Percentiles rank a stretch among this genome's conserved stretches.
Evolutionary conservation across 2,797 vertebrate species (phyloP).

Genomic region (Phrynocephalus vlangalii): DNA sequence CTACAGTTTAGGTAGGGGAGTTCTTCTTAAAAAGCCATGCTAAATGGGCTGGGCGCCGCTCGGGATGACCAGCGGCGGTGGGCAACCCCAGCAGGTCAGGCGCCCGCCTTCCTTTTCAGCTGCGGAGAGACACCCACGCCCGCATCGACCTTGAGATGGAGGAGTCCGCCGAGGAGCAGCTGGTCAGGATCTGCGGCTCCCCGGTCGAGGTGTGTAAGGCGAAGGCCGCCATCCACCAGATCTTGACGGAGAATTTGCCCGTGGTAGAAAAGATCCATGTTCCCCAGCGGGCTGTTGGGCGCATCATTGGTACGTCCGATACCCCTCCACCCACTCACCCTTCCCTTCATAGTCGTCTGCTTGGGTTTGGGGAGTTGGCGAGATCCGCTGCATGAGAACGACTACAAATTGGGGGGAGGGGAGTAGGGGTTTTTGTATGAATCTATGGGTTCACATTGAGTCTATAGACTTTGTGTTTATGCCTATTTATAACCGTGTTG

Average conservation of each 20-base stretch:
- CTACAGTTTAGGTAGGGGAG: no score
- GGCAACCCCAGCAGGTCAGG: accelerated
- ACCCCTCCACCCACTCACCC: no score
- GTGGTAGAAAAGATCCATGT: constrained; percentile 82
- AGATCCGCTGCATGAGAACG: no score
- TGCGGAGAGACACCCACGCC: constrained; percentile 84
- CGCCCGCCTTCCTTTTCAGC: constrained; percentile 68
- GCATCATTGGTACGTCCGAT: constrained; percentile 86
- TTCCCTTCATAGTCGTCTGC: no score
- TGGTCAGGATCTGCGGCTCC: constrained; percentile 86
- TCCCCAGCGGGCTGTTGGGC: constrained; percentile 85
- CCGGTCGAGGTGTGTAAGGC: constrained; percentile 85
- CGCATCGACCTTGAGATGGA: constrained; percentile 73
- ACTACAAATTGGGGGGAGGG: no score
- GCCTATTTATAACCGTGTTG: no score
- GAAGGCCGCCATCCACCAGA: constrained; percentile 83
- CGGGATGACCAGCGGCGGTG: not conserved
- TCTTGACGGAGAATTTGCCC: constrained; percentile 79
- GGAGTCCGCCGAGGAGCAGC: constrained; percentile 63
- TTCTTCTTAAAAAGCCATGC: no score
- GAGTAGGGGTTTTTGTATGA: no score
- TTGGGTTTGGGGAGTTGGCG: no score
- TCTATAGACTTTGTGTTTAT: no score
- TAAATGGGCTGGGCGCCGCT: no score
- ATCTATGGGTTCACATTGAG: no score